Evolutionary conservation across 2,888 invertebrate species (phyloP).

Genomic region (Agrochola litura): DNA sequence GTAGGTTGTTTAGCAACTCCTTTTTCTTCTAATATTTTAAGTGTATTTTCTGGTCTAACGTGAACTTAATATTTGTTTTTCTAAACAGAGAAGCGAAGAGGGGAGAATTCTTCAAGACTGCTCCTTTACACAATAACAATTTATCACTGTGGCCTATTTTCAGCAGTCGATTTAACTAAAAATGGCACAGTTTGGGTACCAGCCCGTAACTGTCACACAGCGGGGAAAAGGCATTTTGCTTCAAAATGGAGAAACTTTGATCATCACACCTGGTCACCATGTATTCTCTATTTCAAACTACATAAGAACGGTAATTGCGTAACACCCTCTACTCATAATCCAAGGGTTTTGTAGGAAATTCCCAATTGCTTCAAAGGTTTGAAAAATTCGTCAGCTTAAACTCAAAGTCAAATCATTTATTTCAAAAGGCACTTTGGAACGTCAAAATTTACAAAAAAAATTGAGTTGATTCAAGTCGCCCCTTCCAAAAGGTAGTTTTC

Average conservation of each 20-base stretch:
- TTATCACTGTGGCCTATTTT: slow-evolving; percentile 7
- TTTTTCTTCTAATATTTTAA: neutral
- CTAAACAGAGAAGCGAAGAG: neutral
- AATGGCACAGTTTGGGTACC: slow-evolving; percentile 12
- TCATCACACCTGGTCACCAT: neutral
- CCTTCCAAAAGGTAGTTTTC: too few relatives aligned
- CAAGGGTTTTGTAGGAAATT: too few relatives aligned
- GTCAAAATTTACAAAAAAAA: too few relatives aligned
- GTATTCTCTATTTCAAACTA: neutral
- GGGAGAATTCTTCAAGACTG: neutral
- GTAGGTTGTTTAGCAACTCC: neutral
- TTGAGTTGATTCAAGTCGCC: too few relatives aligned
- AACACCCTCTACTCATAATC: too few relatives aligned
- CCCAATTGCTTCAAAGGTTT: too few relatives aligned
- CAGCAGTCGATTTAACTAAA: neutral
- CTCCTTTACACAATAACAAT: neutral
- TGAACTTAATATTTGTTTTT: too few relatives aligned
- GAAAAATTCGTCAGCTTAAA: too few relatives aligned
- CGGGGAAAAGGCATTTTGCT: neutral
- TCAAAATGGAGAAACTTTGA: neutral
- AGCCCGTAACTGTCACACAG: neutral
- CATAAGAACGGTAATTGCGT: too few relatives aligned
- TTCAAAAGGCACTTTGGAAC: too few relatives aligned
- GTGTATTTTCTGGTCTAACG: neutral
- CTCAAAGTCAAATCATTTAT: too few relatives aligned